Base-by-base conservation (phyloP, 2,113 vertebrate genomes). In the Pseudorhombus dupliciocellatus region DNA sequence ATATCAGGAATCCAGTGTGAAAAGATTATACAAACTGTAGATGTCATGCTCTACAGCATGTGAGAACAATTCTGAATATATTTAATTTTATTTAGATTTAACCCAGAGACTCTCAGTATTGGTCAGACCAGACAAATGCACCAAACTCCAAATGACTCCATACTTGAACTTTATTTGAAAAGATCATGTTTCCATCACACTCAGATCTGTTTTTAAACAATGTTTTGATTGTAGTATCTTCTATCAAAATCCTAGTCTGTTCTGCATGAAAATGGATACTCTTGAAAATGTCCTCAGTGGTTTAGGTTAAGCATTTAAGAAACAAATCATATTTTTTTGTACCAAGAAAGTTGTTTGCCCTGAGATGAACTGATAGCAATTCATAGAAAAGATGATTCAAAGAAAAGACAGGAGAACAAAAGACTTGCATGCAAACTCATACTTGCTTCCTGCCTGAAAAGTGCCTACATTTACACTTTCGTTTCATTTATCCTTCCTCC, bases 401-500 rank as follows among this genome's bases (percentile, higher is more conserved):
- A 46, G 55, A 25, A 24, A 28, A 26, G 60, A 37, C 34, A 11
- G 34, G 34, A 37, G 9, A 37, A 37, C 34, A 37, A 54, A 40
- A 63, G 18, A 50, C 59, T 54, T 86, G 80, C 67, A n/a, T 87
- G 76, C 80, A 66, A 30, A 61, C 24, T 83, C 84, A 85, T 74
- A 76, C 77, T 85, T 87, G 81, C 81, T 84, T 89, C 85, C 83
- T 81, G 73, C 54, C 24, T 77, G 40, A 25, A 70, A 66, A 14
- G 40, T 80, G 70, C 75, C 12, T 20, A 63, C 84, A 69, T 72
- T 24, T 44, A 58, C 77, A 75, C 80, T 0, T 81, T 79, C 22
- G 12, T 26, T 70, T 60, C 25, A 55, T 67, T 52, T 1, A 0
- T 42, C 53, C 18, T 52, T 46, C n/a, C 22, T 53, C 9, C 44